These are phyloP conservation scores for Drosophila bipectinata DNA, from an alignment of 1,140 invertebrate species.

Conservation along the genomic window DNA sequence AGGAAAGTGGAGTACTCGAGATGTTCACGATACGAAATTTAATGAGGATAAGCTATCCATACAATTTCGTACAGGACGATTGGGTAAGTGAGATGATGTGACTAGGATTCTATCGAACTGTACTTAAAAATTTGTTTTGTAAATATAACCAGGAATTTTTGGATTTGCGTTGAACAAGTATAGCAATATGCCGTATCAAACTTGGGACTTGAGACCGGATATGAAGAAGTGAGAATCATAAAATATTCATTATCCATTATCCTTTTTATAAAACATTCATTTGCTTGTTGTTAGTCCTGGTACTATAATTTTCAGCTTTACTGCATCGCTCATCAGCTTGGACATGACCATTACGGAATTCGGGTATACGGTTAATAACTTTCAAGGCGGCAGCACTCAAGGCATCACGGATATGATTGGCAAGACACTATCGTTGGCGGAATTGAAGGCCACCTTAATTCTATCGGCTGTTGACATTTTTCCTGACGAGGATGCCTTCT, in stretches of 20 bases:
- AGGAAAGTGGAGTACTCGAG: constrained; percentile 89
- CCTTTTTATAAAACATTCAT: not conserved
- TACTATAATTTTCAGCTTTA: constrained; percentile 87
- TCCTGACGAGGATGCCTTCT: constrained; percentile 92
- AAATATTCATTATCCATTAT: not conserved
- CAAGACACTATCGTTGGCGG: constrained; percentile 66
- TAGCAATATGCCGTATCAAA: constrained; percentile 92
- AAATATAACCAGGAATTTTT: constrained; percentile 85
- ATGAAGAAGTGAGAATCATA: constrained; percentile 74
- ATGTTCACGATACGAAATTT: constrained; percentile 92
- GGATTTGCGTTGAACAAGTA: constrained; percentile 90
- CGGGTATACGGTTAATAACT: constrained; percentile 76
- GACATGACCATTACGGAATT: constrained; percentile 88
- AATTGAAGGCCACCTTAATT: constrained; percentile 73
- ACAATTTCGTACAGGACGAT: constrained; percentile 89
- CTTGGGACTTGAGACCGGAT: constrained; percentile 92
- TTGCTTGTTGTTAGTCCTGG: constrained; percentile 39
- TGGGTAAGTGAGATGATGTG: constrained; percentile 84
- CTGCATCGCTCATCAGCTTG: constrained; percentile 88
- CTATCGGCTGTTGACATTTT: constrained; percentile 93
- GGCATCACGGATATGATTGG: constrained; percentile 76
- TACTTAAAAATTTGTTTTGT: too few species aligned
- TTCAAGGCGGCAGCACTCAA: constrained; percentile 78
- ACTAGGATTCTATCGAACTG: too few species aligned
- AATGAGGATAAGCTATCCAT: constrained; percentile 92